phyloP scores from a whole-genome alignment of 53 echinoderm and acorn worm species.

The Hippasteria phrygiana region DNA sequence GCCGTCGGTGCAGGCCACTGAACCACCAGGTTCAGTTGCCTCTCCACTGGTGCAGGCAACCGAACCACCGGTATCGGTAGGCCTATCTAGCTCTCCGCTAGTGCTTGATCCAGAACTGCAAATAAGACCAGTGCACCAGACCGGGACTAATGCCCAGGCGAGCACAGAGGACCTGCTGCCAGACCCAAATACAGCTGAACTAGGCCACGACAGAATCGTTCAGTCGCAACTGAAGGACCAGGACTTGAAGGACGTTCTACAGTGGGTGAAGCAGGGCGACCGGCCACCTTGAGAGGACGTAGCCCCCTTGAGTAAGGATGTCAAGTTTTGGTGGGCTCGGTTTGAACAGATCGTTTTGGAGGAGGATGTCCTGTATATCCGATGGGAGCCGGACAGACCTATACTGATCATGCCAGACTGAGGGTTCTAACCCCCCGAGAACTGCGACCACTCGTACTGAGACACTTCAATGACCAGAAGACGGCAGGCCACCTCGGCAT shows the following conservation, averaged over 20 bases:
- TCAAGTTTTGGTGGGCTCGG: constrained; percentile 49
- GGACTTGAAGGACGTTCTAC: neutral
- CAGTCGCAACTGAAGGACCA: constrained; percentile 14
- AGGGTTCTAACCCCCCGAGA: constrained; percentile 32
- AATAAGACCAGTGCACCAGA: neutral
- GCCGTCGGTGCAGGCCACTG: neutral
- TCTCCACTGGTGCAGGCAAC: neutral
- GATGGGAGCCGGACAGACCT: constrained; percentile 31
- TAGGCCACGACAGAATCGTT: neutral
- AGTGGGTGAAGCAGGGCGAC: neutral
- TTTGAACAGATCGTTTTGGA: constrained; percentile 39
- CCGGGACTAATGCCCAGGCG: neutral
- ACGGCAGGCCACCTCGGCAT: constrained; percentile 58
- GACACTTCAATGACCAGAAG: constrained; percentile 9
- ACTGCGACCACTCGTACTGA: constrained; percentile 12
- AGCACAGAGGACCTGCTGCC: too few species aligned
- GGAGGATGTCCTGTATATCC: constrained; percentile 14
- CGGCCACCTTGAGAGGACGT: constrained; percentile 34
- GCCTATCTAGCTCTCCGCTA: neutral
- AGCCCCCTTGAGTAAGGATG: neutral
- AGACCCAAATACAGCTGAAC: neutral
- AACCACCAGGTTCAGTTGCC: neutral
- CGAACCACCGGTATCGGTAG: constrained; percentile 2
- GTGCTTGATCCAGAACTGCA: too few species aligned
- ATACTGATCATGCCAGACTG: constrained; percentile 16